A percentile compares a stretch with the other conserved stretches of the same genome.
These are phyloP conservation scores for Tricholaema leucomelas DNA, from an alignment of 2,113 vertebrate genomes.

Conservation along the genomic window DNA sequence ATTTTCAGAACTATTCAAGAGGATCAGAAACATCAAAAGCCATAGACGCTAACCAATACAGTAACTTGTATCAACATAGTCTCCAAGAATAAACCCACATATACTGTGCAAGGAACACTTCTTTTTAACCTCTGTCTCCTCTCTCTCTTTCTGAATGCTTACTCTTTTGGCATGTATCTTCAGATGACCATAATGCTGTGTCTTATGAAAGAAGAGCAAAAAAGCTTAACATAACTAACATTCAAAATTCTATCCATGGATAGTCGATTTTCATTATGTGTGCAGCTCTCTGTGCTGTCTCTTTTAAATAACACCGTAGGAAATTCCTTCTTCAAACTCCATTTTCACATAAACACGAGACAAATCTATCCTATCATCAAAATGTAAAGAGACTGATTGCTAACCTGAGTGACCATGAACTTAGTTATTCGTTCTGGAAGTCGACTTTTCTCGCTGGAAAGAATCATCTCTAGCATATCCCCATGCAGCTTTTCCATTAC, in stretches of 20 bases:
- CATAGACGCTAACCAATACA: background rate
- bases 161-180: background rate
- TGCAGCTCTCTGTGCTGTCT: background rate
- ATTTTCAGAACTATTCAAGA: background rate
- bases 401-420: constrained; percentile 97
- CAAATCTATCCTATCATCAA: background rate
- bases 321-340: background rate
- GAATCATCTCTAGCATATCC: constrained; percentile 99
- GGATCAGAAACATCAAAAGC: background rate
- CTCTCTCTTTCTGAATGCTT: background rate
- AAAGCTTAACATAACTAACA: background rate
- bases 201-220: background rate
- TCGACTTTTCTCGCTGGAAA: constrained; percentile 97
- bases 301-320: background rate
- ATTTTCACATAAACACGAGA: background rate
- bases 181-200: background rate
- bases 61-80: background rate
- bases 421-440: constrained; percentile 97
- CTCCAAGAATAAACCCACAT: background rate
- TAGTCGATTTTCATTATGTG: background rate
- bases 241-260: background rate
- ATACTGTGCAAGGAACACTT: background rate
- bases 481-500: constrained; percentile 99
- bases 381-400: background rate
- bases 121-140: accelerated